Evolutionary conservation across 2,888 invertebrate species (phyloP).

Genomic region (Sinhomidia bicolor): DNA sequence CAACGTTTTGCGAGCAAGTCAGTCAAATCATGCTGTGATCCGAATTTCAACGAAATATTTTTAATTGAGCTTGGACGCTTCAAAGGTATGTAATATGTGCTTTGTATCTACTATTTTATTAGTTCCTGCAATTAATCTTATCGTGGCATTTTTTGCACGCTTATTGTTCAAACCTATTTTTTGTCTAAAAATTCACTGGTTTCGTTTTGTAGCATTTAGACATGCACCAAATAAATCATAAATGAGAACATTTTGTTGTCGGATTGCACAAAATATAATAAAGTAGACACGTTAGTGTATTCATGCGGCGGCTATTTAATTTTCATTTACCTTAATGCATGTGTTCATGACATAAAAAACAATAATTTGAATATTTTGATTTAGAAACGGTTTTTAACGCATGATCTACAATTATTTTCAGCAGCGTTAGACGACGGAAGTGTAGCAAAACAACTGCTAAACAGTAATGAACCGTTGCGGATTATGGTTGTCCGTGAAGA

Average conservation of each 20-base stretch:
- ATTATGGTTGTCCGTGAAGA: constrained; percentile 71
- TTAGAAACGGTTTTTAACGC: constrained; percentile 29
- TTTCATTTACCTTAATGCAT: not conserved
- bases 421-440: constrained; percentile 68
- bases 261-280: not conserved
- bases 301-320: not conserved
- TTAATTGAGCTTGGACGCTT: constrained; percentile 75
- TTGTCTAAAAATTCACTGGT: too few species aligned
- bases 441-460: constrained; percentile 58
- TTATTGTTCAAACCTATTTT: constrained; percentile 19
- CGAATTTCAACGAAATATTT: constrained; percentile 70
- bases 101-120: too few species aligned
- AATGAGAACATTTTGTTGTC: too few species aligned
- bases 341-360: not conserved
- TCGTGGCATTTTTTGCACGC: not conserved
- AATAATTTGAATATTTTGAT: not conserved
- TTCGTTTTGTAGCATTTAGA: too few species aligned
- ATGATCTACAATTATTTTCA: constrained; percentile 54
- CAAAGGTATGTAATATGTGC: constrained; percentile 16
- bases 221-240: too few species aligned
- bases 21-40: constrained; percentile 67
- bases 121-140: too few species aligned
- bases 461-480: constrained; percentile 70
- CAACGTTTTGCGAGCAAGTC: constrained; percentile 71
- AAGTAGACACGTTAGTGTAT: not conserved